Base-by-base conservation (phyloP, 2,113 vertebrate genomes). In the Brevimyrus niger region DNA sequence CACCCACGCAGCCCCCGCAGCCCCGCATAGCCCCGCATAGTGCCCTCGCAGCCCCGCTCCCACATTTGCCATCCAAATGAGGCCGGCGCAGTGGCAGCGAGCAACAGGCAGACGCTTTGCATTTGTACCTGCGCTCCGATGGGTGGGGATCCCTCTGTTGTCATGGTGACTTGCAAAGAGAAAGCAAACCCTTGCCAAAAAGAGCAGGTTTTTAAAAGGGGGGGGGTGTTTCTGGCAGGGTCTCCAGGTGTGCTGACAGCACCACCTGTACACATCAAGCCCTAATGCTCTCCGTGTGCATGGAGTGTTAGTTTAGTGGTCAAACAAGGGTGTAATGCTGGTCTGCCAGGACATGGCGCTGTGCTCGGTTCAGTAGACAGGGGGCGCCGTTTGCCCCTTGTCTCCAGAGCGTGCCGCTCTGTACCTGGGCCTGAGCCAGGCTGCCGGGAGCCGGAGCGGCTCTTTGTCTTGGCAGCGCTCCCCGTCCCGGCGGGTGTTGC, bases 31-130 rank as follows among this genome's bases (percentile, higher is more conserved):
- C 10, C 44, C 44, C 44, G 44, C 44, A 46, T 5, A 5, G 5
- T 46, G 10, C 47, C 47, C 47, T 3, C 47, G 47, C 47, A 4
- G 44, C 3, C 10, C n/a, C 2, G 0, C 47, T 73, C 89, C 89
- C 93, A 89, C 76, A 94, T 95, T 96, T 96, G 94, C 91, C 91
- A 95, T 92, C 91, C 94, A 96, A 96, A 96, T 96, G 94, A 95
- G 90, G 31, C 89, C 76, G 94, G 94, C 93, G 93, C 92, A 91
- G 91, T 90, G 89, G 93, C 89, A 53, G 91, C 93, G 23, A 87
- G 46, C 80, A 58, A 23, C 86, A 13, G 87, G 87, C 53, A 88
- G 84, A 73, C 4, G 0, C 84, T 91, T 95, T 94, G 92, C 92
- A 93, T 86, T 0, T 86, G 27, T 89, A 4, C 61, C 86, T 17